These are phyloP conservation scores for Ametastegia equiseti DNA, from an alignment of 2,888 invertebrate genomes.

Conservation along the genomic window DNA sequence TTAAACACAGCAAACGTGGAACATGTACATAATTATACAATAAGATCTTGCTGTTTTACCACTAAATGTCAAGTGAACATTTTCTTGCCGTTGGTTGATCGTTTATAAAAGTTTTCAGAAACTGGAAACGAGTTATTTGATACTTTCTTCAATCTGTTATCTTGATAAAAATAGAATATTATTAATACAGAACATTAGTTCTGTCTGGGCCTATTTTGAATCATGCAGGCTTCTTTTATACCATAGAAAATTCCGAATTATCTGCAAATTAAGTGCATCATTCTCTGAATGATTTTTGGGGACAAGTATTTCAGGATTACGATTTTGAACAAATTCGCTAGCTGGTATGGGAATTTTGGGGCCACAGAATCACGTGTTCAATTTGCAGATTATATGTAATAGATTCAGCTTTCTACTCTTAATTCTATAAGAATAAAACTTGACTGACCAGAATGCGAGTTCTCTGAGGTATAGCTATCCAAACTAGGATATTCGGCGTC, in stretches of 20 bases:
- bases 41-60: constrained; percentile 5
- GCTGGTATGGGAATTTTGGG: too few species aligned
- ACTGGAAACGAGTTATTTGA: background rate
- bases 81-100: background rate
- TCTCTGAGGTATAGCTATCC: constrained; percentile 89
- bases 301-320: too few species aligned
- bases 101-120: background rate
- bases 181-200: too few species aligned
- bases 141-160: too few species aligned
- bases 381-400: constrained; percentile 44
- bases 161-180: constrained; percentile 28
- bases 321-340: too few species aligned
- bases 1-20: constrained; percentile 12
- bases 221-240: too few species aligned
- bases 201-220: too few species aligned
- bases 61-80: background rate
- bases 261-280: too few species aligned
- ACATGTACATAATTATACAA: constrained; percentile 48
- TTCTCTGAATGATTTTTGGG: too few species aligned
- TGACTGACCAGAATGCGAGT: constrained; percentile 77
- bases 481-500: constrained; percentile 85
- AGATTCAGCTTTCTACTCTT: background rate
- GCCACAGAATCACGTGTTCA: too few species aligned
- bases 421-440: background rate
- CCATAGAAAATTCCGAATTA: too few species aligned